Evolutionary conservation across 2,113 vertebrate genomes (phyloP).

Genomic region (Rhinolophus ferrumequinum): DNA sequence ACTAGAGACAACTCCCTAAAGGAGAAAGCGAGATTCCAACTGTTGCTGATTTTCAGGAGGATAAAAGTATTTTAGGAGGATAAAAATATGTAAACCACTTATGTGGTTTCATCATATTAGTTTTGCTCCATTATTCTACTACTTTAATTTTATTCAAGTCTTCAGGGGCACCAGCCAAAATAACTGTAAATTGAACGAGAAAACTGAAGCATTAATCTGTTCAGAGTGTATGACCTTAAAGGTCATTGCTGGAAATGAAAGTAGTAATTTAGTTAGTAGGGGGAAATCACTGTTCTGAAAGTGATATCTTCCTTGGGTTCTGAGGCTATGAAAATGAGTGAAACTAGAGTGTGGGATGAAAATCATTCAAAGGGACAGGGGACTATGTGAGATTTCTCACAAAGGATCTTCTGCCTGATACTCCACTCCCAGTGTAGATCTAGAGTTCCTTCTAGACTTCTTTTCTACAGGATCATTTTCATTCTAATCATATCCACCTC

Average conservation of each 20-base stretch:
- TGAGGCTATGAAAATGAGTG: background rate
- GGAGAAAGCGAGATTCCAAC: background rate
- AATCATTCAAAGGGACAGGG: background rate
- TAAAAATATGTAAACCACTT: background rate
- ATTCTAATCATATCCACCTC: background rate
- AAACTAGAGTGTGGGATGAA: background rate
- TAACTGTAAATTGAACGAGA: background rate
- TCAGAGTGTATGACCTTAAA: background rate
- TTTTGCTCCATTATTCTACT: background rate
- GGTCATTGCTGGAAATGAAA: slow-evolving; percentile 37
- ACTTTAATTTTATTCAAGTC: slow-evolving; percentile 11
- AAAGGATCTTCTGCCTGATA: background rate
- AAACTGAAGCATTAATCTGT: background rate
- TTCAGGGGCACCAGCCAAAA: background rate
- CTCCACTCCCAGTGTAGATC: background rate
- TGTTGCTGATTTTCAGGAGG: background rate
- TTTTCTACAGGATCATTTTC: slow-evolving; percentile 22
- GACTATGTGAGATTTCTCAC: background rate
- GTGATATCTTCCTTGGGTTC: background rate
- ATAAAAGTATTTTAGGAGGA: background rate
- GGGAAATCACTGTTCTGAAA: slow-evolving; percentile 32
- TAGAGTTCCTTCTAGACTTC: background rate
- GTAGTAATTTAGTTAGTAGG: slow-evolving; percentile 40
- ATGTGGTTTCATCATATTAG: background rate
- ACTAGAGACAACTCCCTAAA: background rate